phyloP scores from a whole-genome alignment of 2,888 invertebrate genomes.

The Gisinianus flammeolus region DNA sequence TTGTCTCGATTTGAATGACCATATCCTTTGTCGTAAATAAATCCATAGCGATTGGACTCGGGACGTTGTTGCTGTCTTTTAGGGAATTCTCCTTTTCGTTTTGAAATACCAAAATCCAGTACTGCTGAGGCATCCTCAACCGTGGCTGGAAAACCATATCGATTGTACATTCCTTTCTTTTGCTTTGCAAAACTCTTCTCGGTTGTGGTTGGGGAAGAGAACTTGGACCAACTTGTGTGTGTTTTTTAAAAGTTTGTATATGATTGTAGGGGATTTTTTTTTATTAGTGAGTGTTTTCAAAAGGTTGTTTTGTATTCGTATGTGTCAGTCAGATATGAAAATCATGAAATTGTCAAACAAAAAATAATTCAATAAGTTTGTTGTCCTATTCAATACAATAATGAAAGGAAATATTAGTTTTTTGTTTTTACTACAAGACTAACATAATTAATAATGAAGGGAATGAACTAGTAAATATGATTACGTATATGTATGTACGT shows the following conservation, averaged over 20 bases:
- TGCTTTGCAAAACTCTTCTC: constrained; percentile 4
- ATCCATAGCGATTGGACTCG: not conserved
- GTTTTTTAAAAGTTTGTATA: not conserved
- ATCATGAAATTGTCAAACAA: not conserved
- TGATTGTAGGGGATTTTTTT: too few species aligned
- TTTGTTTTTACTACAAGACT: too few species aligned
- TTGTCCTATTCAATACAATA: too few species aligned
- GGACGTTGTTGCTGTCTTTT: not conserved
- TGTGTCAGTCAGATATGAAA: too few species aligned
- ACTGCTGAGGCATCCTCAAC: constrained; percentile 22
- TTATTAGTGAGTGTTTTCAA: too few species aligned
- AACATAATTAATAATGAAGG: too few species aligned
- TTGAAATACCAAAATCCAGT: constrained; percentile 34
- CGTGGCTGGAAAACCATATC: constrained; percentile 43
- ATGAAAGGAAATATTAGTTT: too few species aligned
- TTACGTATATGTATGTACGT: not conserved
- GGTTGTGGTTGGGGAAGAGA: not conserved
- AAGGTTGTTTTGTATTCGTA: not conserved
- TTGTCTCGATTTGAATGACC: not conserved
- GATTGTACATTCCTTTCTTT: constrained; percentile 43
- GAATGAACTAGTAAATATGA: too few species aligned
- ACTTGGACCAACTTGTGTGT: not conserved
- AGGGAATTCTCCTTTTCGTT: constrained; percentile 25
- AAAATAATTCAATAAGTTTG: too few species aligned
- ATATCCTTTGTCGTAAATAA: constrained; percentile 19